Conservation (phyloP, 2,113 vertebrate genomes). For the Ciconia boyciana region DNA sequence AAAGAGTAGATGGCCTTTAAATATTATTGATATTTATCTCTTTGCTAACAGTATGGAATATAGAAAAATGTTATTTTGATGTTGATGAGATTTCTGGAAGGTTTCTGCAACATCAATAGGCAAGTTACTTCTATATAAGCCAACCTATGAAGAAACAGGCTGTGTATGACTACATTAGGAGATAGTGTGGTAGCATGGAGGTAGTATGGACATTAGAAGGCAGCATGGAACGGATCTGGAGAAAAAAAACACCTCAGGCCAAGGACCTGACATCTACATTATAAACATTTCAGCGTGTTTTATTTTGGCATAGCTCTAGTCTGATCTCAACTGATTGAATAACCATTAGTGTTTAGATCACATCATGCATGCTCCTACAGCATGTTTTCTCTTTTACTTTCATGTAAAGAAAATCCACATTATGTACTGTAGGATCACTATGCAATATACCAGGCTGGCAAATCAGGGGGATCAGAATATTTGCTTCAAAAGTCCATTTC, state of each 20-base stretch:
- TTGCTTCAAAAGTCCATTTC: neutral
- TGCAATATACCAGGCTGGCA: neutral
- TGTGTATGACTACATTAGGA: neutral
- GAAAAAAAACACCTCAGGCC: neutral
- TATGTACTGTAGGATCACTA: neutral
- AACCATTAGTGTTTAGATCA: neutral
- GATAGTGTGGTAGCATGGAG: neutral
- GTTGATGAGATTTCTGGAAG: neutral
- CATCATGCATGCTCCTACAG: neutral
- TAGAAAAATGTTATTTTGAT: neutral
- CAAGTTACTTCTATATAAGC: neutral
- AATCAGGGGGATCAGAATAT: neutral
- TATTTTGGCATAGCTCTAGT: neutral
- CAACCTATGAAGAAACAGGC: neutral
- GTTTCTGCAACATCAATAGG: neutral
- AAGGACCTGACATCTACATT: neutral
- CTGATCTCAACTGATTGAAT: neutral
- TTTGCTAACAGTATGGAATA: neutral
- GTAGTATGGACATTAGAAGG: neutral
- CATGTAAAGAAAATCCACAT: neutral
- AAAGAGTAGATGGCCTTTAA: neutral
- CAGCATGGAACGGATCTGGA: neutral
- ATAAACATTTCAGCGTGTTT: neutral
- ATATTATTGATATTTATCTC: neutral
- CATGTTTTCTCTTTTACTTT: neutral